These are phyloP conservation scores for Aratinga solstitialis DNA, from an alignment of 2,797 vertebrate genomes.

Conservation along the genomic window DNA sequence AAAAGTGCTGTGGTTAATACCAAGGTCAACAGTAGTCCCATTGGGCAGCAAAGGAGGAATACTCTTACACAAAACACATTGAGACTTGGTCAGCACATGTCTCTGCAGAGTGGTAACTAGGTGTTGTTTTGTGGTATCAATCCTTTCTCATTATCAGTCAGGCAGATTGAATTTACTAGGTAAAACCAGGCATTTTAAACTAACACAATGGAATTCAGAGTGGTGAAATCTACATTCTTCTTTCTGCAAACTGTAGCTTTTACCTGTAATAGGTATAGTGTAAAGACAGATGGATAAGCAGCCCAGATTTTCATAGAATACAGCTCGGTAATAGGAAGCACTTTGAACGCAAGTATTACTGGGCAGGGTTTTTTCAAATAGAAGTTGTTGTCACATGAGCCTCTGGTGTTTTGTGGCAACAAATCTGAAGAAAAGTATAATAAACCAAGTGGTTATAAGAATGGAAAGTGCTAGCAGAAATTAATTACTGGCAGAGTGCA, in stretches of 20 bases:
- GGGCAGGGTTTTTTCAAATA: neutral
- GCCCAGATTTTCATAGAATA: neutral
- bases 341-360: neutral
- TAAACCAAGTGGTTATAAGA: constrained; percentile 31
- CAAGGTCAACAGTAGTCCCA: neutral
- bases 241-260: neutral
- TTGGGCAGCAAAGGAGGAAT: neutral
- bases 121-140: neutral
- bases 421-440: constrained; percentile 7
- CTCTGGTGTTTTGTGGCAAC: constrained; percentile 25
- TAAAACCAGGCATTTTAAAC: neutral
- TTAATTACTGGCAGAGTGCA: constrained; percentile 18
- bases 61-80: neutral
- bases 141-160: neutral
- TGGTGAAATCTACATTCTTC: neutral
- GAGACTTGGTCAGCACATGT: neutral
- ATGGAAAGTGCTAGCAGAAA: neutral
- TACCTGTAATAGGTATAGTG: neutral
- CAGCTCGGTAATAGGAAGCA: neutral
- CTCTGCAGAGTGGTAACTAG: neutral
- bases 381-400: neutral
- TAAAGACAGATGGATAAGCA: neutral
- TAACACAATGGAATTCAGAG: neutral
- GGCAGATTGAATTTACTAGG: neutral
- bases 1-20: neutral